Base-by-base conservation (phyloP, 2,113 vertebrate genomes). In the Perca flavescens region DNA sequence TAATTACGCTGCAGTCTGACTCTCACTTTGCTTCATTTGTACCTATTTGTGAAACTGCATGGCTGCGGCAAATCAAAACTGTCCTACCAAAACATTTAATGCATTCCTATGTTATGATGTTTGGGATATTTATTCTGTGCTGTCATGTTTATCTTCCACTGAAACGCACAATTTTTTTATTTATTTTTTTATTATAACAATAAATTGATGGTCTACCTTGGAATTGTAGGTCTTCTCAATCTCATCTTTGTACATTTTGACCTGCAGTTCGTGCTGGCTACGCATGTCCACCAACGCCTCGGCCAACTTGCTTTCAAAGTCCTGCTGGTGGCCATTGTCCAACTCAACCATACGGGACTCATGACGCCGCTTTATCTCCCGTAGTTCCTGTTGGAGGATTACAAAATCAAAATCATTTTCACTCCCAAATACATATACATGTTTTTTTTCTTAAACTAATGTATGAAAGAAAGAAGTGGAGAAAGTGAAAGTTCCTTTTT, bases 331-430 rank as follows among this genome's bases (percentile, higher is more conserved):
- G 6, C 97, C 97, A 0, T 89, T 97, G 74, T 98, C 97, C 0
- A 98, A 84, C 92, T 99, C 97, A n/a, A 98, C 96, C 93, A 98
- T 82, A 0, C 97, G 95, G 0, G 96, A 96, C 83, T 98, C 97
- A 0, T 98, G 97, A 8, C 97, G 96, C 0, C 97, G 91, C 74
- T 96, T 97, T 50, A 89, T 94, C 93, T 98, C 97, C 0, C 96
- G 95, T 56, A 98, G 93, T 68, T 98, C 97, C 97, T 99, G 87
- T 46, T 13, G 58, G 49, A 74, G 7, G 46, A 34, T 19, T 1
- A 17, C 43, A 17, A 0, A 31, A 46, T 19, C 68, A 8, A 0
- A 34, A n/a, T 21, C 1, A 63, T 22, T n/a, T 6, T 72, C n/a
- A 63, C 11, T 16, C 14, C 2, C 12, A n/a, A 53, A n/a, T 6